phyloP scores from a whole-genome alignment of 2,797 vertebrate species.

The Cynodonichthys magdalenae region DNA sequence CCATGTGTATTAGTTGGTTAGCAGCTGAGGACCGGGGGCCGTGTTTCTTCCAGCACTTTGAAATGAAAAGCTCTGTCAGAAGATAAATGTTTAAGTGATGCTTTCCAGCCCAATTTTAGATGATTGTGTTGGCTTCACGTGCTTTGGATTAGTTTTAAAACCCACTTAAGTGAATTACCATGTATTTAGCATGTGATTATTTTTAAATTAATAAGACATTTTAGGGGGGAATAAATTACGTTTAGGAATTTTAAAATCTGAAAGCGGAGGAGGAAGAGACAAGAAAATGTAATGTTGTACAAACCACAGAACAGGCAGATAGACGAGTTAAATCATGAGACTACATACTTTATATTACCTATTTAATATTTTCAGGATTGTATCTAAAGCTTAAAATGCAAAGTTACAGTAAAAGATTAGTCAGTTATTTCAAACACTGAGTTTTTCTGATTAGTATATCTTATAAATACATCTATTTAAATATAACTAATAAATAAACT shows the following conservation, averaged over 20 bases:
- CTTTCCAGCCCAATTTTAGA: constrained; percentile 61
- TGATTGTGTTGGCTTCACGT: constrained; percentile 54
- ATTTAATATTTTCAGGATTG: neutral
- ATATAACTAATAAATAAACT: too few relatives aligned
- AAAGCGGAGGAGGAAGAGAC: neutral
- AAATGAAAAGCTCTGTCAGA: constrained; percentile 59
- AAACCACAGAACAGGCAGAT: neutral
- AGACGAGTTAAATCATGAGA: constrained; percentile 4
- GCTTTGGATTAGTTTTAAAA: constrained; percentile 41
- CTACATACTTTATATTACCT: neutral
- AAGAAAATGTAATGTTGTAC: neutral
- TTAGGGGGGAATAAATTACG: constrained; percentile 33
- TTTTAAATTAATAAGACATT: constrained; percentile 50
- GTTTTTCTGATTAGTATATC: too few relatives aligned
- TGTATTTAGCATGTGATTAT: constrained; percentile 59
- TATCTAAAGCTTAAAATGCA: neutral
- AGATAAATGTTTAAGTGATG: constrained; percentile 60
- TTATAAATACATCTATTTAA: too few relatives aligned
- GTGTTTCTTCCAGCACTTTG: constrained; percentile 50
- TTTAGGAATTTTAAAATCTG: constrained; percentile 15
- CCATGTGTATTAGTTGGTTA: constrained; percentile 77
- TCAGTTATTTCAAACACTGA: too few relatives aligned
- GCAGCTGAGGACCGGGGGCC: constrained; percentile 51
- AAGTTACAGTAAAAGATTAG: too few relatives aligned
- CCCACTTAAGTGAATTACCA: constrained; percentile 47